These are phyloP conservation scores for Meteorus cinctellus DNA, from an alignment of 2,888 invertebrate species.

Conservation along the genomic window DNA sequence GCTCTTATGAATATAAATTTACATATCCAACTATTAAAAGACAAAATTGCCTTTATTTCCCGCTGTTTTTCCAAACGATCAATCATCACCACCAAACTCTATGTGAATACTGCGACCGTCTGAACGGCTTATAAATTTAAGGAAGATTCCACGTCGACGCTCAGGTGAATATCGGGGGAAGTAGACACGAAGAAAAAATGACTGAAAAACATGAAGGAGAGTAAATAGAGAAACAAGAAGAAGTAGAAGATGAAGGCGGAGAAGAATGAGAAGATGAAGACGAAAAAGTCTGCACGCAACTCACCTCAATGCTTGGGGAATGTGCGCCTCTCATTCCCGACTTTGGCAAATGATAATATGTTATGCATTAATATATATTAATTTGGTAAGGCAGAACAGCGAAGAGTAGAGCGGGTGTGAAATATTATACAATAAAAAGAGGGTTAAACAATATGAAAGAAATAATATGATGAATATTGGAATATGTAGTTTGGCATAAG, in stretches of 20 bases:
- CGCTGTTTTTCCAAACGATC: neutral
- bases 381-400: no score
- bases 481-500: neutral
- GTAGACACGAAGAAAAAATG: constrained; percentile 16
- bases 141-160: constrained; percentile 32
- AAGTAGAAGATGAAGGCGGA: constrained; percentile 40
- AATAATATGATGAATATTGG: neutral
- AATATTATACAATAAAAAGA: no score
- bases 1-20: no score
- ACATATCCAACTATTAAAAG: neutral
- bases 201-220: constrained; percentile 2
- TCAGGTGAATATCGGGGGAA: constrained; percentile 41
- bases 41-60: neutral
- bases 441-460: neutral
- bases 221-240: constrained; percentile 30
- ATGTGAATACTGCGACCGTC: neutral
- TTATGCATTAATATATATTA: no score
- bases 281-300: constrained; percentile 50
- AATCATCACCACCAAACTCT: neutral
- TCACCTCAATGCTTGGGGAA: constrained; percentile 53
- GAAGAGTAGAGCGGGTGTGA: no score
- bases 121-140: neutral
- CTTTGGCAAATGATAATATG: constrained; percentile 39
- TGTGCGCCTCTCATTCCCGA: constrained; percentile 49
- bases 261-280: constrained; percentile 42